phyloP scores from a whole-genome alignment of 2,797 vertebrate genomes.

The Distichodus sexfasciatus region DNA sequence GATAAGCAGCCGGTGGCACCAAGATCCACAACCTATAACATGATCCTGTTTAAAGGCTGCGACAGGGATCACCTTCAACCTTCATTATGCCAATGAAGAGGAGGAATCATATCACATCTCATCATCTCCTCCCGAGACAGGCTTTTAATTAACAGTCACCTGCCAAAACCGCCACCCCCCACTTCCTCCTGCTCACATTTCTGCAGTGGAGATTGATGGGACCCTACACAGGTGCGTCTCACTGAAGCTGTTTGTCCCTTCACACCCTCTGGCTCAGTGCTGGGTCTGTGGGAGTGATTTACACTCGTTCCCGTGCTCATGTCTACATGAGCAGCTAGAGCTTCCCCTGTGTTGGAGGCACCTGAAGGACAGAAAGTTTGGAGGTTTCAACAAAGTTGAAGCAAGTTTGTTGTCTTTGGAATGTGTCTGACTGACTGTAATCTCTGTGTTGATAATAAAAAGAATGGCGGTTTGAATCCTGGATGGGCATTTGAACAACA shows the following conservation, averaged over 20 bases:
- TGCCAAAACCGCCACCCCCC: slow-evolving; percentile 52
- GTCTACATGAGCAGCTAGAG: background rate
- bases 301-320: too few species aligned
- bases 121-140: slow-evolving; percentile 57
- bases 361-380: too few species aligned
- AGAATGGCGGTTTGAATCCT: too few species aligned
- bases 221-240: slow-evolving; percentile 51
- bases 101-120: slow-evolving; percentile 56
- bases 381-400: too few species aligned
- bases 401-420: too few species aligned
- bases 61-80: slow-evolving; percentile 54
- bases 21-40: too few species aligned
- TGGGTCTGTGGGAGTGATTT: background rate
- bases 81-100: slow-evolving; percentile 53
- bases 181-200: slow-evolving; percentile 60
- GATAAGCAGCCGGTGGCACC: too few species aligned
- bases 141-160: slow-evolving; percentile 72
- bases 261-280: background rate
- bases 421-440: too few species aligned
- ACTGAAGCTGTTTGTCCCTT: background rate
- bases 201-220: slow-evolving; percentile 68
- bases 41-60: too few species aligned
- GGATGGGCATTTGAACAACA: too few species aligned
- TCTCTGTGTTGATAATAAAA: too few species aligned
- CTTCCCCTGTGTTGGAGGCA: too few species aligned